Evolutionary conservation across 1,140 invertebrate species (phyloP), one percentile per base, ranked within the genome.

Genomic region (Pseudobourletiella spinata): DNA sequence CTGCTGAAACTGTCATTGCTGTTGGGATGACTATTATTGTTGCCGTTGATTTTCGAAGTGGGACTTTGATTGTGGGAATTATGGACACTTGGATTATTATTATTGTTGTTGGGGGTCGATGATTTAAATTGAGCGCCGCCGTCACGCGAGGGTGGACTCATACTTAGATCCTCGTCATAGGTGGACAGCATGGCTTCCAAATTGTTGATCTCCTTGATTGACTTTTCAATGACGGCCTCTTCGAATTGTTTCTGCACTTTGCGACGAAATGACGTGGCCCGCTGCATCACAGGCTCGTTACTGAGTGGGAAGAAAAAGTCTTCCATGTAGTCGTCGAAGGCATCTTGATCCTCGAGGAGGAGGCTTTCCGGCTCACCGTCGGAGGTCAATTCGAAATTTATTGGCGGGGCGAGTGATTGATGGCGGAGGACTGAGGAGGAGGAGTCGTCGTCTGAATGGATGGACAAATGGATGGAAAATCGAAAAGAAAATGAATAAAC

Each of bases 321-420:
- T 62, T 74, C 74, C 42, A 72, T 74, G 56, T 73, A 74, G 51
- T 76, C 74, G 28, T 75, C 73, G 30, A 69, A 50, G 16, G 59
- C 68, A 57, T 67, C 60, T 1, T 3, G 25, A 30, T 18, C 39
- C 28, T 46, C 8, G 18, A 25, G 1, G 16, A 30, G 50, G 1
- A 61, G 56, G 29, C 32, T 60, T 14, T 24, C 42, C 24, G 57
- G 57, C 26, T 59, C 57, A 50, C 15, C 6, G 25, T 51, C 35
- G n/a, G 8, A 25, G 20, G 50, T 16, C n/a, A 57, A 60, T 30
- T 59, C 42, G 26, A 52, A 64, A 29, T 29, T 8, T n/a, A 52
- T 52, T 28, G 51, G 14, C 16, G 59, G 59, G 20, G 56, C 32
- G 0, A 32, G 14, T 32, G 50, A n/a, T n/a, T n/a, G n/a, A n/a